Conservation (phyloP, 2,113 vertebrate genomes). For the Silurus meridionalis region DNA sequence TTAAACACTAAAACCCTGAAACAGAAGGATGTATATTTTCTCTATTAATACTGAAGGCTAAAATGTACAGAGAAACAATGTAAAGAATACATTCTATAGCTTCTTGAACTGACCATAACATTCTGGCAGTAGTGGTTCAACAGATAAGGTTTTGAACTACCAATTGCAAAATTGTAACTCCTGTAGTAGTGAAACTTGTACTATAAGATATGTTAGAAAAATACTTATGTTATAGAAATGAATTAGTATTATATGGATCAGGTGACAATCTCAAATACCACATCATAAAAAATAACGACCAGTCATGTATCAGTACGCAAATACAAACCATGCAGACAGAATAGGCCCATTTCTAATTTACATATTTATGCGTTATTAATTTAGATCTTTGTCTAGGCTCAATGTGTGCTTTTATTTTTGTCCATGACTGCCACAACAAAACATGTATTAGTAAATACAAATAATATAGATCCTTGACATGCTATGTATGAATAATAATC, state of each 20-base stretch:
- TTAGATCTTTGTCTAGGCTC: background rate
- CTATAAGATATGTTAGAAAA: background rate
- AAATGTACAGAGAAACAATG: no score
- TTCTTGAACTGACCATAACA: no score
- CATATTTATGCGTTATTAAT: background rate
- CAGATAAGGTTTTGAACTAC: background rate
- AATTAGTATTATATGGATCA: background rate
- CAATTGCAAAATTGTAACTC: background rate
- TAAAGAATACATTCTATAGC: no score
- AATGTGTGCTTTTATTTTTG: background rate
- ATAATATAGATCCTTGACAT: background rate
- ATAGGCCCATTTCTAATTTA: background rate
- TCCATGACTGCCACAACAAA: background rate
- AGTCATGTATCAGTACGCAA: slow-evolving; percentile 6
- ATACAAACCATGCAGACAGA: background rate
- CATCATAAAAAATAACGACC: background rate
- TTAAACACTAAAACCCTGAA: no score
- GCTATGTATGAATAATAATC: background rate
- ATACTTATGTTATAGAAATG: background rate
- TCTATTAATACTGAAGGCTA: no score
- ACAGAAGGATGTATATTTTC: no score
- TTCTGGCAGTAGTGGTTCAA: background rate
- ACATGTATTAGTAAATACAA: background rate
- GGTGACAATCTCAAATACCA: background rate
- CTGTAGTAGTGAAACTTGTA: background rate